Conservation (phyloP, 2,888 invertebrate genomes). For the Lymantria monacha region DNA sequence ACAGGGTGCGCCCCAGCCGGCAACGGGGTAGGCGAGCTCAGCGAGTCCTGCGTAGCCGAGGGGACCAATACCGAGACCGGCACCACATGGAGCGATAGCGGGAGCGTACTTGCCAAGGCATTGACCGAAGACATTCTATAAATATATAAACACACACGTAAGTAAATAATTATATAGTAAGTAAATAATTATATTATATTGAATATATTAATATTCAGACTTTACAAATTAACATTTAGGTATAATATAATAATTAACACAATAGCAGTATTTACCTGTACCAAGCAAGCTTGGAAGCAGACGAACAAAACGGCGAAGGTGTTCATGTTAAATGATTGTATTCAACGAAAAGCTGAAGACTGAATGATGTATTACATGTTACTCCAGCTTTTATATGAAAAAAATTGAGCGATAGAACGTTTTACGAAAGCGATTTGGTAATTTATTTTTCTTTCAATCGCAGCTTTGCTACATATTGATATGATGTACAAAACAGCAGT, state of each 20-base stretch:
- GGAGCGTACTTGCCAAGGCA: conserved; percentile 16
- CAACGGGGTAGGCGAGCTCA: not conserved
- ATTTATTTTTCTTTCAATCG: not conserved
- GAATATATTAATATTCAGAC: not conserved
- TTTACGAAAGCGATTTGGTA: not conserved
- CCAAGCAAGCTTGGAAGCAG: conserved; percentile 21
- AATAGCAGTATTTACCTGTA: conserved; percentile 2
- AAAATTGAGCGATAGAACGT: not conserved
- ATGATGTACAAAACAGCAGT: no score
- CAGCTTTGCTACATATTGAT: no score
- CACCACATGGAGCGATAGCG: conserved; percentile 6
- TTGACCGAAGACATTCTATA: conserved; percentile 23
- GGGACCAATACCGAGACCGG: not conserved
- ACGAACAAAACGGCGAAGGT: conserved; percentile 21
- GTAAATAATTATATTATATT: no score
- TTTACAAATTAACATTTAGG: no score
- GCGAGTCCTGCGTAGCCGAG: not conserved
- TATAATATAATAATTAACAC: not conserved
- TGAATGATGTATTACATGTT: not conserved
- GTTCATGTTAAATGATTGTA: conserved; percentile 2
- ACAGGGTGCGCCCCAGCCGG: not conserved
- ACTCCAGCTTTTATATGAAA: not conserved
- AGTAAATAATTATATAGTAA: no score
- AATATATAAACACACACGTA: not conserved
- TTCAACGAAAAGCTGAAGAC: conserved; percentile 6